Evolutionary conservation across 1,140 invertebrate genomes (phyloP), one percentile per base, ranked within the genome.

Genomic region (Rhopalosiphum maidis): DNA sequence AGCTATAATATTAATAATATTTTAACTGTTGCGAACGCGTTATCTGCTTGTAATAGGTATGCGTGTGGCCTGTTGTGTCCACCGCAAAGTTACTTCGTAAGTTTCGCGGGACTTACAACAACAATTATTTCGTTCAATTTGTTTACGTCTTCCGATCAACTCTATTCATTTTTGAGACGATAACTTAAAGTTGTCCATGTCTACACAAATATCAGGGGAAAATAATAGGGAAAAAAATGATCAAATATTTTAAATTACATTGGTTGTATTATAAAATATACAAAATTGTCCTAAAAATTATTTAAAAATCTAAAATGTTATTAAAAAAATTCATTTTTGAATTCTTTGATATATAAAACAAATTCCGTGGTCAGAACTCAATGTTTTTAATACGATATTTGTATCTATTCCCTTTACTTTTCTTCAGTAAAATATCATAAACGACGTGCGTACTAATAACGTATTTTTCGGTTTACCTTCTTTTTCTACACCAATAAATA

Each of bases 151-250:
- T 11, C 30, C 30, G 8, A 30, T 35, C 30, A 6, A n/a, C 5
- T 77, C 30, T n/a, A 2, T 51, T 51, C 11, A 6, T 5, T n/a
- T 68, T 68, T 25, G 3, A 68, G 9, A 30, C 30, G 15, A n/a
- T n/a, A 18, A n/a, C 5, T 77, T 5, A 4, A 77, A n/a, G 15
- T 18, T 3, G 3, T 0, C 2, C 3, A 4, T 4, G 11, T 68
- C 11, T 1, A 15, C 3, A 11, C 55, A 60, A 9, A 54, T 23
- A 54, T 54, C 3, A 48, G 15, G 48, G 51, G 22, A 60, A 25
- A 60, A 2, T 1, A 30, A 2, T 25, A 2, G 60, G 30, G 30
- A 30, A 30, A 60, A 60, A 30, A 21, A 18, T 51, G 2, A 18
- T 51, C 48, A 51, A 51, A 15, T 51, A 51, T 3, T 51, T 51